phyloP scores from a whole-genome alignment of 2,113 vertebrate species.

The Cichladusa arquata region DNA sequence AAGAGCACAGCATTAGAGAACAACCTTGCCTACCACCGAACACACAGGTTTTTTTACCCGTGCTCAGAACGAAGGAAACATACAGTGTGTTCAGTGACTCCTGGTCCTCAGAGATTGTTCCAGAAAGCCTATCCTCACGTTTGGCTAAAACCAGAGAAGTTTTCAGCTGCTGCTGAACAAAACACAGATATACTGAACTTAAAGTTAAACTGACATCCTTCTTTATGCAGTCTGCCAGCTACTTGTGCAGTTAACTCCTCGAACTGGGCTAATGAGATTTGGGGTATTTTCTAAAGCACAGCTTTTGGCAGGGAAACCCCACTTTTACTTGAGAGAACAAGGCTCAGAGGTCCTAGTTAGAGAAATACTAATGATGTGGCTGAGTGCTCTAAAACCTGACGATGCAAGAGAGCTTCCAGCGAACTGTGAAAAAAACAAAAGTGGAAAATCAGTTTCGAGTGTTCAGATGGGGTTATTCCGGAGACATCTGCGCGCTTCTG shows the following conservation, averaged over 20 bases:
- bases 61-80: not conserved
- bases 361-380: not conserved
- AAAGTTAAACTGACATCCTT: not conserved
- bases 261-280: not conserved
- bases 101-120: not conserved
- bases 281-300: not conserved
- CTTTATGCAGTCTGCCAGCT: not conserved
- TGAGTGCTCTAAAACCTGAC: not conserved
- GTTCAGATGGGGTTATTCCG: not conserved
- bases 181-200: fast-evolving
- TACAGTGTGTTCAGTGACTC: not conserved
- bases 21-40: not conserved
- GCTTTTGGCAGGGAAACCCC: fast-evolving
- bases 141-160: not conserved
- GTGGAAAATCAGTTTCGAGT: not conserved
- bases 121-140: not conserved
- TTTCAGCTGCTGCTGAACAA: not conserved
- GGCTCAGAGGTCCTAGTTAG: not conserved
- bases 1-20: not conserved
- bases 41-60: not conserved
- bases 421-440: not conserved
- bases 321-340: not conserved
- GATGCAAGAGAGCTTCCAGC: not conserved
- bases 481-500: not conserved
- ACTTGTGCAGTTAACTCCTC: not conserved